These are phyloP conservation scores for Ciona savignyi DNA, from an alignment of 23 tunicate species.

Conservation along the genomic window DNA sequence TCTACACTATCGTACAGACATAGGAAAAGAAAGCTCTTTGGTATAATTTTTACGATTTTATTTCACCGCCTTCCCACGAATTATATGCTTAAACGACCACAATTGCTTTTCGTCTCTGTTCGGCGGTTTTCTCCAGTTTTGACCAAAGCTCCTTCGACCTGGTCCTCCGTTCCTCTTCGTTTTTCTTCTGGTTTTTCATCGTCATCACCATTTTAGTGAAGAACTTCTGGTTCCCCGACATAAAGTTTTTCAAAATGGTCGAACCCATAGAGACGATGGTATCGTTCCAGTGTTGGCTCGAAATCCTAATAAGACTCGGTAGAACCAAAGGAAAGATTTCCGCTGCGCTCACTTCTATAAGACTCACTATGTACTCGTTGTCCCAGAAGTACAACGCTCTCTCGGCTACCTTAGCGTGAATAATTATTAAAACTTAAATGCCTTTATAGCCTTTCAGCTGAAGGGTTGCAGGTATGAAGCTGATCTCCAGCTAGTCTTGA, in stretches of 20 bases:
- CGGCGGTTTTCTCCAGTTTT: background rate
- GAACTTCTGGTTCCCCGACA: conserved; percentile 36
- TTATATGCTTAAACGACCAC: too few species aligned
- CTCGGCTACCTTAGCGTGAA: conserved; percentile 36
- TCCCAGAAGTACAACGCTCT: conserved; percentile 80
- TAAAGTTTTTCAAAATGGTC: conserved; percentile 53
- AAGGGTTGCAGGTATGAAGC: too few species aligned
- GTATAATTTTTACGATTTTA: too few species aligned
- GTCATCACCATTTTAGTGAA: conserved; percentile 14
- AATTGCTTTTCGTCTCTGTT: background rate
- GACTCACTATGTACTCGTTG: conserved; percentile 78
- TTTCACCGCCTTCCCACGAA: too few species aligned
- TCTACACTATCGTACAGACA: too few species aligned
- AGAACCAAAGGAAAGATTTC: conserved; percentile 46
- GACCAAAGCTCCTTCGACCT: background rate
- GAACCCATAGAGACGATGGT: conserved; percentile 32
- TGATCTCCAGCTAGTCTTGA: too few species aligned
- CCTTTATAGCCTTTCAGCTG: background rate
- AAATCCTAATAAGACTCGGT: conserved; percentile 26
- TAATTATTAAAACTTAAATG: background rate
- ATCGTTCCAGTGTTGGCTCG: conserved; percentile 54
- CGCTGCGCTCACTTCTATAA: conserved; percentile 38
- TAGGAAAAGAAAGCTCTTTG: too few species aligned
- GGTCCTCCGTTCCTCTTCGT: background rate
- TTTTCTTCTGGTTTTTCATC: conserved; percentile 18